Evolutionary conservation across 2,888 invertebrate genomes (phyloP).

Genomic region (Tubulanus polymorphus): DNA sequence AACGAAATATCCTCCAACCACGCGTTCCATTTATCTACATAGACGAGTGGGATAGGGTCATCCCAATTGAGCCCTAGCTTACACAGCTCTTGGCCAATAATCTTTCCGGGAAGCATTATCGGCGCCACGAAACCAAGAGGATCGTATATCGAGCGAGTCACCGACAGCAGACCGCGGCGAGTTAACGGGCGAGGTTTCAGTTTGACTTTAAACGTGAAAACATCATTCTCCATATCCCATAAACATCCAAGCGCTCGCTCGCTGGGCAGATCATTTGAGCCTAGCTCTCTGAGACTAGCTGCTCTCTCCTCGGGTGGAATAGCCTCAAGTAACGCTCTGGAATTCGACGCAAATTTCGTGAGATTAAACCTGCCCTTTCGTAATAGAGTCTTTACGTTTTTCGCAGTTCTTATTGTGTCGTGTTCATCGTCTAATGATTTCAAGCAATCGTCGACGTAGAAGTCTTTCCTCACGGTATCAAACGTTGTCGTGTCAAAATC

Average conservation of each 20-base stretch:
- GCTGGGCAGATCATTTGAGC: no score
- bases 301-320: no score
- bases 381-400: background rate
- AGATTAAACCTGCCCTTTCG: background rate
- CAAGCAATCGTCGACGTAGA: conserved; percentile 11
- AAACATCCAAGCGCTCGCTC: no score
- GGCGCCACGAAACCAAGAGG: conserved; percentile 1
- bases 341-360: background rate
- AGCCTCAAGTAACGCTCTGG: background rate
- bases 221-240: no score
- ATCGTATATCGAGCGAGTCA: conserved; percentile 1
- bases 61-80: no score
- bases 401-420: background rate
- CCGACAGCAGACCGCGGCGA: background rate
- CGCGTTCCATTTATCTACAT: background rate
- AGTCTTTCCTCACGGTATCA: background rate
- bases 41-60: no score
- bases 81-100: background rate
- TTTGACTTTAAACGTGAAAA: no score
- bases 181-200: no score
- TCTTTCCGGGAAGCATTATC: conserved; percentile 1
- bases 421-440: background rate
- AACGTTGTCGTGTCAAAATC: background rate
- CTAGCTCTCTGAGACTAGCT: no score
- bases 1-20: background rate